Conservation (phyloP, 2,113 vertebrate genomes). For the Pagrus major region DNA sequence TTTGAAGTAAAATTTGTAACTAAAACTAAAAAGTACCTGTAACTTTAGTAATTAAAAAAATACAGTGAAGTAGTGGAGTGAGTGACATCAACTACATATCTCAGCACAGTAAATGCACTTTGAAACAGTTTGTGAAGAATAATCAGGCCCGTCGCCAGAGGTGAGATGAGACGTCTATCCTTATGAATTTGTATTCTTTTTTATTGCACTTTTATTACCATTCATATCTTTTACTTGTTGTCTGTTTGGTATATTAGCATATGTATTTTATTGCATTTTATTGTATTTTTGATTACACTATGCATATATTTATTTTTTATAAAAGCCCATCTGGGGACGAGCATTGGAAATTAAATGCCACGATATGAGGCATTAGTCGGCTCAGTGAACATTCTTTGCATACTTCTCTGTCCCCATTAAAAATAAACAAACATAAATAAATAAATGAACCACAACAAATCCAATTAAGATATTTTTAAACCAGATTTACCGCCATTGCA, state of each 20-base stretch:
- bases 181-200: not conserved
- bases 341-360: slow-evolving; percentile 9
- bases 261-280: slow-evolving; percentile 12
- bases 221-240: not conserved
- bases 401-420: not conserved
- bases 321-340: slow-evolving; percentile 6
- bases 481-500: too few species aligned
- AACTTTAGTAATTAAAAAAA: not conserved
- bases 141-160: not conserved
- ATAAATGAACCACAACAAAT: not conserved
- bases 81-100: not conserved
- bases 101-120: not conserved
- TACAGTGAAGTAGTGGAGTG: not conserved
- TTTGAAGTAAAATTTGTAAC: not conserved
- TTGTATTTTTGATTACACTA: not conserved
- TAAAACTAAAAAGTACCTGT: not conserved
- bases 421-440: not conserved
- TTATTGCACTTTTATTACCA: not conserved
- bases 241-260: not conserved
- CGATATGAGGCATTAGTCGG: slow-evolving; percentile 15
- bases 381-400: slow-evolving; percentile 2
- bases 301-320: slow-evolving; percentile 2
- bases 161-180: not conserved
- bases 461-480: not conserved
- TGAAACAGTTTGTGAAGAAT: not conserved